phyloP scores from a whole-genome alignment of 1,140 invertebrate genomes.

The Polyergus mexicanus region DNA sequence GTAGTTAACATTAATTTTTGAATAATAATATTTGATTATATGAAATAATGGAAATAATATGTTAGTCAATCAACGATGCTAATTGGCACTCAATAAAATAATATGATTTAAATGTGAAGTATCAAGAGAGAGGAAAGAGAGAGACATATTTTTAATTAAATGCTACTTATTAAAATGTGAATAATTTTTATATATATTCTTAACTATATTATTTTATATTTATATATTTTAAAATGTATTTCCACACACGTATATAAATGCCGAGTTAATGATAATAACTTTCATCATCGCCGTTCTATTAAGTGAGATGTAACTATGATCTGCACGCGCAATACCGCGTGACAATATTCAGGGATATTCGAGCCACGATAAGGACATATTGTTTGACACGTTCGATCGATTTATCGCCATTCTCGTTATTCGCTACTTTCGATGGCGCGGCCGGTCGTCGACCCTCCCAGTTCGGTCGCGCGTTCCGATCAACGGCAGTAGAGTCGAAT shows the following conservation, averaged over 20 bases:
- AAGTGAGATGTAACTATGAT: conserved; percentile 31
- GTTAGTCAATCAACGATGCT: background rate
- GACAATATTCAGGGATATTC: conserved; percentile 50
- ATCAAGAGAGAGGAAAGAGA: background rate
- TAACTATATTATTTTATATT: background rate
- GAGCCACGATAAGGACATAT: conserved; percentile 69
- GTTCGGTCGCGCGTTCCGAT: conserved; percentile 67
- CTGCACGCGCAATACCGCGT: background rate
- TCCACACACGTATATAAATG: background rate
- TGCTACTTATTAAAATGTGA: background rate
- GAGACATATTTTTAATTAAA: background rate
- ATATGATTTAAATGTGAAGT: background rate
- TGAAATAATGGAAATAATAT: background rate
- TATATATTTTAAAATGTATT: background rate
- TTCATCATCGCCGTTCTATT: background rate
- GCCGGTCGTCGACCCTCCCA: conserved; percentile 60
- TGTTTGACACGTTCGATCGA: conserved; percentile 67
- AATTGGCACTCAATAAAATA: background rate
- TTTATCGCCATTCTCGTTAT: conserved; percentile 64
- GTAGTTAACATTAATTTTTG: background rate
- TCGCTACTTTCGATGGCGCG: conserved; percentile 64
- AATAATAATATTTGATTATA: conserved; percentile 2
- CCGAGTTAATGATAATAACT: background rate
- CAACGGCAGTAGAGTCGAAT: conserved; percentile 63
- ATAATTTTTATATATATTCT: conserved; percentile 1